Base-by-base conservation (phyloP, 2,888 invertebrate species). In the Cordylochernes scorpioides region DNA sequence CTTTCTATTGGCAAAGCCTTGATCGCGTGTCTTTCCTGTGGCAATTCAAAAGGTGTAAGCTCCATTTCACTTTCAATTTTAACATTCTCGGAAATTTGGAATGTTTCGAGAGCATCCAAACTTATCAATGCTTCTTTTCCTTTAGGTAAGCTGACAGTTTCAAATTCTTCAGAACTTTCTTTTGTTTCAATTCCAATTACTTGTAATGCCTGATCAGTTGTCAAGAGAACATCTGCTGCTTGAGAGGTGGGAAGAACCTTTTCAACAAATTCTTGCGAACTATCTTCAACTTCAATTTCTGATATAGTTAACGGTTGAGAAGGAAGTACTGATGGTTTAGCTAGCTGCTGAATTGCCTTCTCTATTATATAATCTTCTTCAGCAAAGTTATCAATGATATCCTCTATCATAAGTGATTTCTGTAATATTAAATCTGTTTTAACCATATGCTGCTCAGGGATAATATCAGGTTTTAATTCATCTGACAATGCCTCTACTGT, bases 251-350 rank as follows among this genome's bases (percentile, higher is more conserved):
- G 33, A 17, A 34, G 33, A 15, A 18, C 14, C n/a, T 32, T 17
- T 22, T 31, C 12, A 12, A 34, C 32, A 8, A 40, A 29, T 15
- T 36, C 29, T 15, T 27, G 24, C 7, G 32, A 28, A 26, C 30
- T 27, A 24, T 38, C 38, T 18, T 29, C 21, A 15, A 27, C 17
- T 19, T 27, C 33, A 7, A 34, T 25, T 34, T 38, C 39, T 7
- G 35, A 36, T 3, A 44, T 24, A 3, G 33, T 28, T 4, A 44
- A 19, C 8, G 42, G 34, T 29, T 39, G 38, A 15, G 37, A 34
- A 4, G 34, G 28, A 12, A 42, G 36, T 14, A 44, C 27, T 12
- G 25, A 25, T 8, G 38, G 12, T 7, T 25, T 26, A 7, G 31
- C 36, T 29, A 31, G 26, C n/a, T 33, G 38, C 10, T 17, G 17